Conservation (phyloP, 2,888 invertebrate species). For the Drosophila birchii region DNA sequence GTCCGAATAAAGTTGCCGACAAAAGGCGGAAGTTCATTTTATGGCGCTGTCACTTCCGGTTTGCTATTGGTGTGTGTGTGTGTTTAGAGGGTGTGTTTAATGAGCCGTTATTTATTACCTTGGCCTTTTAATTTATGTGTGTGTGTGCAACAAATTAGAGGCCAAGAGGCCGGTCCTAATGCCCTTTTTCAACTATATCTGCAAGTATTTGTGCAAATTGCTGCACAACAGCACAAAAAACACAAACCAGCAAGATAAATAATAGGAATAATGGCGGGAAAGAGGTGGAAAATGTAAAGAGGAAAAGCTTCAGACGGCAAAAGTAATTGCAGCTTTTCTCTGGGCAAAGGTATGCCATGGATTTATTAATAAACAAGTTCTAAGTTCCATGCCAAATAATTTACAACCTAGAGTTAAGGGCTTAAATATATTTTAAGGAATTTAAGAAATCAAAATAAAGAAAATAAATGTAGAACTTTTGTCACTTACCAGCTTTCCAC, state of each 20-base stretch:
- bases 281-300: neutral
- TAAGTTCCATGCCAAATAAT: neutral
- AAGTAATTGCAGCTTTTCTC: neutral
- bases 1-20: slow-evolving; percentile 32
- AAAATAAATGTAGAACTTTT: slow-evolving; percentile 1
- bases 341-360: neutral
- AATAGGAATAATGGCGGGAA: slow-evolving; percentile 3
- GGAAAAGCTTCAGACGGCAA: neutral
- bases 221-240: neutral
- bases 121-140: slow-evolving; percentile 68
- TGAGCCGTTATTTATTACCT: slow-evolving; percentile 78
- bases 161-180: slow-evolving; percentile 40
- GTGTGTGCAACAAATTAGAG: slow-evolving; percentile 69
- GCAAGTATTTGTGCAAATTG: slow-evolving; percentile 56
- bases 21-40: slow-evolving; percentile 52
- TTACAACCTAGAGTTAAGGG: neutral
- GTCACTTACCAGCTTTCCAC: slow-evolving; percentile 36
- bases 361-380: slow-evolving; percentile 3
- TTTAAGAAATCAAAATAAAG: neutral
- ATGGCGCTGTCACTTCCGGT: slow-evolving; percentile 42
- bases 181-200: slow-evolving; percentile 65
- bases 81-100: slow-evolving; percentile 60
- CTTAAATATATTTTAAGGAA: neutral
- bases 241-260: slow-evolving; percentile 8
- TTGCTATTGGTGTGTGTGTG: slow-evolving; percentile 6